Conservation (phyloP, 2,888 invertebrate genomes). For the Amphimallon solstitiale region DNA sequence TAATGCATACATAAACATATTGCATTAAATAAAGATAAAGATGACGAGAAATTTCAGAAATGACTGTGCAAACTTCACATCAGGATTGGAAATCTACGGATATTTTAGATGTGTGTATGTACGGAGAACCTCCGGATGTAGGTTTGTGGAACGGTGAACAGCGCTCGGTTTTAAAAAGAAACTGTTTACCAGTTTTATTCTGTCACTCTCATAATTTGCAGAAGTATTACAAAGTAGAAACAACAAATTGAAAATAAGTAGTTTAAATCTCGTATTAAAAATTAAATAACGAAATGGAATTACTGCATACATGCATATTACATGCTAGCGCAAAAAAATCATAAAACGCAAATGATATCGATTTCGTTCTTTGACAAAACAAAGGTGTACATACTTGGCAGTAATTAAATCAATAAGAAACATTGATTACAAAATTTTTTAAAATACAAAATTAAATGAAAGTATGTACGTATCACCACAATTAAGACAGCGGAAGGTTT, state of each 20-base stretch:
- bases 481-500: no score
- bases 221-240: constrained; percentile 30
- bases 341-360: no score
- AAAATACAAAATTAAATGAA: no score
- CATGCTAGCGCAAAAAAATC: no score
- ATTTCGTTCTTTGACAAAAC: no score
- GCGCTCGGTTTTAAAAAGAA: constrained; percentile 45
- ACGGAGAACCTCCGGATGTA: constrained; percentile 39
- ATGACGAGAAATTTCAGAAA: constrained; percentile 4
- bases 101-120: constrained; percentile 4
- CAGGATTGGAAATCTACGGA: constrained; percentile 33
- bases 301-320: no score
- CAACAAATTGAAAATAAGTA: constrained; percentile 1
- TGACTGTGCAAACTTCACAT: not conserved
- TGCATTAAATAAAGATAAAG: no score
- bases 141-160: constrained; percentile 46
- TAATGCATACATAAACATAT: no score
- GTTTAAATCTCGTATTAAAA: constrained; percentile 2
- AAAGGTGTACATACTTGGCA: no score
- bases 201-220: constrained; percentile 33
- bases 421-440: no score
- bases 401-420: no score
- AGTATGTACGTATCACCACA: no score
- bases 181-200: constrained; percentile 43
- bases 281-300: not conserved